Evolutionary conservation across 1,140 invertebrate species (phyloP).

Genomic region (Mylabris phalerata): DNA sequence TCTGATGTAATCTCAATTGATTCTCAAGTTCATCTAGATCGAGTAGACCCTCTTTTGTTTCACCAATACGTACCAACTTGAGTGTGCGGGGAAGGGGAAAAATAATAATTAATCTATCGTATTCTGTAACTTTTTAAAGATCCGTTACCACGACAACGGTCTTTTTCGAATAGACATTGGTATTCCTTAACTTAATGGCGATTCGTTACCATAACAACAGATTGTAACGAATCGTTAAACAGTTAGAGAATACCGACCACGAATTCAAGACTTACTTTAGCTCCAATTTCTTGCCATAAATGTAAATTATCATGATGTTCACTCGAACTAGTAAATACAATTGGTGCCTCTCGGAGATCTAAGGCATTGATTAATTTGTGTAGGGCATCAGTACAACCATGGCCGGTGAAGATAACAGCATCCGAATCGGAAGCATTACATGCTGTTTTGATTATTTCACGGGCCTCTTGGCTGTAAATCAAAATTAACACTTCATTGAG

Average conservation of each 20-base stretch:
- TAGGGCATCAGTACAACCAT: conserved; percentile 65
- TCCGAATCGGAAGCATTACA: conserved; percentile 78
- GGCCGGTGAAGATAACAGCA: conserved; percentile 72
- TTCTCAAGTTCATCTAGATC: conserved; percentile 71
- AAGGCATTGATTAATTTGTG: conserved; percentile 62
- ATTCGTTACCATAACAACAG: too few relatives aligned
- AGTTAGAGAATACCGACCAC: too few relatives aligned
- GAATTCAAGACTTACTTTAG: conserved; percentile 53
- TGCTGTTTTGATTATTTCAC: conserved; percentile 72
- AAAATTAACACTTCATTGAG: conserved; percentile 2
- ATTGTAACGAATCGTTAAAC: too few relatives aligned
- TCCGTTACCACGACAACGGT: too few relatives aligned
- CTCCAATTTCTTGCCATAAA: conserved; percentile 75
- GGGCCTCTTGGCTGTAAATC: conserved; percentile 64
- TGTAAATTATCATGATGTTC: conserved; percentile 80
- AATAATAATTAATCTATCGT: background rate
- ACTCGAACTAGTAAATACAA: conserved; percentile 76
- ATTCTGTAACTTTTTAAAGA: too few relatives aligned
- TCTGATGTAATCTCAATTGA: conserved; percentile 57
- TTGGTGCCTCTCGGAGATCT: conserved; percentile 53
- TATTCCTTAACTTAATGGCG: too few relatives aligned
- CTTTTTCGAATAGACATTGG: too few relatives aligned
- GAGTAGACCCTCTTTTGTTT: conserved; percentile 70
- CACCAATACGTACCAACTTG: conserved; percentile 69
- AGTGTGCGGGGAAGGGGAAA: conserved; percentile 15